phyloP scores from a whole-genome alignment of 2,113 vertebrate genomes.

The Choloepus hoffmanni region DNA sequence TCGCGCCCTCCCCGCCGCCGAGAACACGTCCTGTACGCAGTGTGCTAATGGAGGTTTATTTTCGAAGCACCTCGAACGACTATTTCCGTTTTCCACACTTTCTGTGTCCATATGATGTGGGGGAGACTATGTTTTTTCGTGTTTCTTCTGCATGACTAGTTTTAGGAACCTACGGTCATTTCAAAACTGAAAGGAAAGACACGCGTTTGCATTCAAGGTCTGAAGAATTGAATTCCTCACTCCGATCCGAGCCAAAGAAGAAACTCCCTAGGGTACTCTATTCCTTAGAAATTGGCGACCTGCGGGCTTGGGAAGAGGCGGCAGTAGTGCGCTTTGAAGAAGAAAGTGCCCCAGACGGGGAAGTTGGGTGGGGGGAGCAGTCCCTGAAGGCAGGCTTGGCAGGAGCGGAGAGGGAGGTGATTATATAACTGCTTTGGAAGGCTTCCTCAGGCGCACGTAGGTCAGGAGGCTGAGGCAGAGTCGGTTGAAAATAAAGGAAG shows the following conservation, averaged over 20 bases:
- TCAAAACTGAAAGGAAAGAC: conserved; percentile 48
- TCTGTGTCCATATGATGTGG: not conserved
- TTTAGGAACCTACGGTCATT: not conserved
- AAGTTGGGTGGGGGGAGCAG: not conserved
- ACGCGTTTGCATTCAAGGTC: not conserved
- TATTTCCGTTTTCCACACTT: conserved; percentile 40
- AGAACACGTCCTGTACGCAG: conserved; percentile 46
- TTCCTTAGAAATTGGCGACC: not conserved
- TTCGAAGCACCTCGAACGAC: conserved; percentile 45
- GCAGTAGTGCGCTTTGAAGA: not conserved
- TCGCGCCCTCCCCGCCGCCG: not conserved
- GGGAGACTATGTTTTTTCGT: not conserved
- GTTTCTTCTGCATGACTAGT: not conserved
- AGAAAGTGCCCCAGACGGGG: not conserved
- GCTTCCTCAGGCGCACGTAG: not conserved
- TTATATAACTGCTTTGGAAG: not conserved
- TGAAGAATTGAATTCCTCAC: not conserved
- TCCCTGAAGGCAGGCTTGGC: not conserved
- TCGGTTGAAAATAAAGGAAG: conserved; percentile 27
- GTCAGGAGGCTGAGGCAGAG: not conserved
- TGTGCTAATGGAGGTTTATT: conserved; percentile 56
- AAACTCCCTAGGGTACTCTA: not conserved
- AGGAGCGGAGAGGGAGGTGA: not conserved
- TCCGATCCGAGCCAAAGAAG: too few relatives aligned
- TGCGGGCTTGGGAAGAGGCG: not conserved